These are phyloP conservation scores for Petromus typicus DNA, from an alignment of 2,113 vertebrate species.

Conservation along the genomic window DNA sequence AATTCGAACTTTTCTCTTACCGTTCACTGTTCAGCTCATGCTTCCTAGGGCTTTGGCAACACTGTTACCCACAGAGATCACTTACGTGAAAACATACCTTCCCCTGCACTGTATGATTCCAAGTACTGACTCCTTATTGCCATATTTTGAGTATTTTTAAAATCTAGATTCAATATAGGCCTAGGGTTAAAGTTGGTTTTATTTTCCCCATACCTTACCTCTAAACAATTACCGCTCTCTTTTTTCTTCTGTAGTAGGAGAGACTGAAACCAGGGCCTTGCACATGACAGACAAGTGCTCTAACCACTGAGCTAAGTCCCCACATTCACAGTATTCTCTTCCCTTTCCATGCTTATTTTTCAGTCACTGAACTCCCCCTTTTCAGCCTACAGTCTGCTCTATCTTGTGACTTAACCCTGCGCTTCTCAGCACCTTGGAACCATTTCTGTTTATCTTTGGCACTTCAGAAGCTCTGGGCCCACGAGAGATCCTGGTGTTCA, in stretches of 20 bases:
- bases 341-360: not conserved
- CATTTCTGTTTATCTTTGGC: not conserved
- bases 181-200: not conserved
- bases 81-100: not conserved
- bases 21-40: not conserved
- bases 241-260: not conserved
- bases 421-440: not conserved
- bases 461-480: not conserved
- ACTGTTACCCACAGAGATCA: not conserved
- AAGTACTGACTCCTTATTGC: not conserved
- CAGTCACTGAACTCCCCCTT: not conserved
- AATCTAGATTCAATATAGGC: not conserved
- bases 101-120: not conserved
- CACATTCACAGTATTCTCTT: not conserved
- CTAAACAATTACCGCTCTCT: not conserved
- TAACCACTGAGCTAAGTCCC: not conserved
- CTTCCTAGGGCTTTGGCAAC: not conserved
- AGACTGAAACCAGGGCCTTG: not conserved
- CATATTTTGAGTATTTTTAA: not conserved
- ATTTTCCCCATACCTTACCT: not conserved
- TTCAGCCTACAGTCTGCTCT: not conserved
- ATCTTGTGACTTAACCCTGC: not conserved
- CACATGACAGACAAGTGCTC: not conserved
- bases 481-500: not conserved
- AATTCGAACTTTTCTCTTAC: not conserved